Percentiles rank a stretch among this genome's conserved stretches.
Evolutionary conservation across 2,113 vertebrate genomes (phyloP).

Genomic region (Brachionichthys hirsutus): DNA sequence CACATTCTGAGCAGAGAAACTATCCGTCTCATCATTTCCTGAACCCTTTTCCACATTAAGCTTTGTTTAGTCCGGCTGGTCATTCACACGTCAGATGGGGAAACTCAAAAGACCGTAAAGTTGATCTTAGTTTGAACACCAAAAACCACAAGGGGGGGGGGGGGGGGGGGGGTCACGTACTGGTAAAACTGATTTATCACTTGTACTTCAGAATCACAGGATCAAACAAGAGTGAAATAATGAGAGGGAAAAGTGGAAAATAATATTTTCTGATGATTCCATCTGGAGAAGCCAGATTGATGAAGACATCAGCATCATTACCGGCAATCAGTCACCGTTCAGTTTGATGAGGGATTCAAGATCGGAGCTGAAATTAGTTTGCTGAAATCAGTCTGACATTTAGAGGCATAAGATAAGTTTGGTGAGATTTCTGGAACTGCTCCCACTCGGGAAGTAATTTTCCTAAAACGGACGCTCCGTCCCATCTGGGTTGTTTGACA

Average conservation of each 20-base stretch:
- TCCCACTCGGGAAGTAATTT: not conserved
- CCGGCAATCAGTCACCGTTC: not conserved
- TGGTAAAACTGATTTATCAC: too few relatives aligned
- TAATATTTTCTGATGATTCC: too few relatives aligned
- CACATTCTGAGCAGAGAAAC: constrained; percentile 34
- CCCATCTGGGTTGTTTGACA: not conserved
- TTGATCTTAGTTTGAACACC: not conserved
- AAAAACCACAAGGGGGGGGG: too few relatives aligned
- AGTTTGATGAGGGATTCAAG: too few relatives aligned
- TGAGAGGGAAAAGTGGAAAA: too few relatives aligned
- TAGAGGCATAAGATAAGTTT: too few relatives aligned
- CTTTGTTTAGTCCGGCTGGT: constrained; percentile 15
- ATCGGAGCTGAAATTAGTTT: not conserved
- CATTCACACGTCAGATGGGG: constrained; percentile 7
- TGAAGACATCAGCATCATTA: not conserved
- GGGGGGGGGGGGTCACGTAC: too few relatives aligned
- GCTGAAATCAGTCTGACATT: not conserved
- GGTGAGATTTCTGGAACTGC: too few relatives aligned
- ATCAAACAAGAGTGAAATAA: too few relatives aligned
- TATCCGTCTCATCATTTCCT: constrained; percentile 22
- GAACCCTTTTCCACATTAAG: constrained; percentile 35
- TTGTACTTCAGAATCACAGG: too few relatives aligned
- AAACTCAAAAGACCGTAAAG: not conserved
- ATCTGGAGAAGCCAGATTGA: not conserved
- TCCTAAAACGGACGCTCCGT: not conserved